Base-by-base conservation (phyloP, 1,140 invertebrate species). In the Aphelenchoides avenae region DNA sequence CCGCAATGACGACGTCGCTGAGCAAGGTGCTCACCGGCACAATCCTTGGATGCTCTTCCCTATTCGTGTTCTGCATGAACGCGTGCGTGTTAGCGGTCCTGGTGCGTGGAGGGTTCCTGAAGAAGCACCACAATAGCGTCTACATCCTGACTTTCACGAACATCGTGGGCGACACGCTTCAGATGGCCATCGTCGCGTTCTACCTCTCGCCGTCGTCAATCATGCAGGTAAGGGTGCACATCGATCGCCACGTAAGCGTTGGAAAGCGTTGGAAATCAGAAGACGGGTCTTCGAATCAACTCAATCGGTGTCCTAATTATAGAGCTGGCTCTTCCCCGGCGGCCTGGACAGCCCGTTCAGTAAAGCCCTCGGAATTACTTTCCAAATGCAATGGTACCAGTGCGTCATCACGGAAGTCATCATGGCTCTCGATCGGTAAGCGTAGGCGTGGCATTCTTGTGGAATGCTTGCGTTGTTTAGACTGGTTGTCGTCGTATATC, bases 401-500 rank as follows among this genome's bases (percentile, higher is more conserved):
- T 26, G 46, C 37, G 6, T 49, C 18, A 22, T 37, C 7, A 49
- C 50, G 18, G 29, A 49, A 50, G 6, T 5, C 13, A 15, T 50
- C 7, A 49, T 49, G 37, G 46, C 46, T 6, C 13, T 49, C 24
- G 46, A 49, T 22, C 5, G 46, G 46, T 49, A 15, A 36, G 29
- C 46, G 6, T 5, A 43, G 18, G 37, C 13, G 37, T 49, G 6
- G 13, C 13, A 13, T 31, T 36, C 11, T n/a, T 36, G 34, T 36
- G 18, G 18, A 11, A 11, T 11, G 18, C n/a, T 36, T 11, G 18
- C n/a, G 11, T 36, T n/a, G 34, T 49, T 49, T 49, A 49, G 46
- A 49, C 46, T 49, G 5, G 18, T 49, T 26, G 50, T 43, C 20
- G 46, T 49, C 5, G 20, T 49, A 7, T 49, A 43, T 49, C 46